These are phyloP conservation scores for Pammene fasciana DNA, from an alignment of 2,888 invertebrate genomes.

Conservation along the genomic window DNA sequence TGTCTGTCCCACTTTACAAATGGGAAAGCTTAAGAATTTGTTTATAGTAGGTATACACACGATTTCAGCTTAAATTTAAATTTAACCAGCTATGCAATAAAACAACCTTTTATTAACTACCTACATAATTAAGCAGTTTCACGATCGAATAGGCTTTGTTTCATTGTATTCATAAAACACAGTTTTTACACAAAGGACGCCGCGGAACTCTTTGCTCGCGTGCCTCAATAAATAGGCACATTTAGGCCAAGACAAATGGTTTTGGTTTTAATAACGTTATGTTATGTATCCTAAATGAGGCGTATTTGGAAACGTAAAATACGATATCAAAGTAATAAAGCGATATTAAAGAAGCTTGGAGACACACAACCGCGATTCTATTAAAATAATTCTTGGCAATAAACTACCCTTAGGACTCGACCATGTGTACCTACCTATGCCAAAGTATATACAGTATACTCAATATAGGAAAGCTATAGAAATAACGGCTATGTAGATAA, in stretches of 20 bases:
- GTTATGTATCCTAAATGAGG: background rate
- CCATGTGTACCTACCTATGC: no score
- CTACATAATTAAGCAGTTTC: slow-evolving; percentile 22
- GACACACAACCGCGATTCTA: no score
- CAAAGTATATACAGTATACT: no score
- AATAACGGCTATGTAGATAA: no score
- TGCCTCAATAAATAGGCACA: slow-evolving; percentile 7
- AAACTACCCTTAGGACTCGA: no score
- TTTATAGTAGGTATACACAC: background rate
- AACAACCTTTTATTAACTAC: slow-evolving; percentile 23
- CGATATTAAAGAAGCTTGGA: no score
- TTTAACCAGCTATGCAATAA: slow-evolving; percentile 24
- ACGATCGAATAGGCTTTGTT: slow-evolving; percentile 17
- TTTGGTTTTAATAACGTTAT: slow-evolving; percentile 1
- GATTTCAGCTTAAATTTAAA: slow-evolving; percentile 2
- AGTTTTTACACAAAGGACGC: slow-evolving; percentile 8
- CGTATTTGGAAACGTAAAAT: background rate
- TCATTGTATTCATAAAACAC: slow-evolving; percentile 1
- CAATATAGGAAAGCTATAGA: no score
- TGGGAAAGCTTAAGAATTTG: background rate
- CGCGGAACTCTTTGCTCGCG: slow-evolving; percentile 10
- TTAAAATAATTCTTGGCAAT: no score
- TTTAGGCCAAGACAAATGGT: background rate
- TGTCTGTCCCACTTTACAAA: no score
- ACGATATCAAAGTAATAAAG: no score